Evolutionary conservation across 2,888 invertebrate species (phyloP).

Genomic region (Ecliptopera silaceata): DNA sequence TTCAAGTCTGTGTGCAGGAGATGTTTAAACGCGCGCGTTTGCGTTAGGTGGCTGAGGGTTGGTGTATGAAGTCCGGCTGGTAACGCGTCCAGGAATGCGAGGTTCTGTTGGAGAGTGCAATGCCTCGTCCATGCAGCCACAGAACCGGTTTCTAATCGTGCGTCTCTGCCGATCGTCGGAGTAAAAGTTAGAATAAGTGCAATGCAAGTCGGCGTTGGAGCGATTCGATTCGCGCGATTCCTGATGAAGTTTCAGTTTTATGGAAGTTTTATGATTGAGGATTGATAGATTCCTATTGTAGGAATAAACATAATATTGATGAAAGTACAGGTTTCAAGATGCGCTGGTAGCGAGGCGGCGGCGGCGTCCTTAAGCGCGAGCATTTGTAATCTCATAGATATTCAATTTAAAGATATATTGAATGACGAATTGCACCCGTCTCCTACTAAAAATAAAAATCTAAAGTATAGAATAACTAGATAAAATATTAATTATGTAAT

Average conservation of each 20-base stretch:
- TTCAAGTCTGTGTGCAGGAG: conserved; percentile 36
- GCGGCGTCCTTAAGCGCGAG: too few relatives aligned
- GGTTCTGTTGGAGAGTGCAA: conserved; percentile 62
- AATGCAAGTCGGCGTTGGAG: conserved; percentile 39
- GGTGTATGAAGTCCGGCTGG: conserved; percentile 40
- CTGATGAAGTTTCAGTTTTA: conserved; percentile 24
- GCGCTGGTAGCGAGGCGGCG: not conserved
- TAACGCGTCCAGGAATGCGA: conserved; percentile 44
- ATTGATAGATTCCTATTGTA: conserved; percentile 16
- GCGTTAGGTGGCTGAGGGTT: conserved; percentile 47
- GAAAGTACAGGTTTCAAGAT: not conserved
- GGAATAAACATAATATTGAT: not conserved
- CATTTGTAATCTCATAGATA: too few relatives aligned
- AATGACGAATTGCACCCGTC: too few relatives aligned
- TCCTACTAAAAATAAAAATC: too few relatives aligned
- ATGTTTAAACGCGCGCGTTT: conserved; percentile 45
- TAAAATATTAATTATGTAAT: too few relatives aligned
- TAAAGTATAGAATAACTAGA: too few relatives aligned
- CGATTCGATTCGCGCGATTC: conserved; percentile 29
- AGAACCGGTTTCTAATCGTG: conserved; percentile 78
- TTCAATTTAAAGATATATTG: too few relatives aligned
- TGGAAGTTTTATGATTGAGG: conserved; percentile 24
- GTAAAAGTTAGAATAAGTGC: conserved; percentile 74
- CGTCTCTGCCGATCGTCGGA: conserved; percentile 63
- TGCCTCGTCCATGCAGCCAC: conserved; percentile 57